These are phyloP conservation scores for Nebria salina DNA, from an alignment of 2,888 invertebrate species.

Conservation along the genomic window DNA sequence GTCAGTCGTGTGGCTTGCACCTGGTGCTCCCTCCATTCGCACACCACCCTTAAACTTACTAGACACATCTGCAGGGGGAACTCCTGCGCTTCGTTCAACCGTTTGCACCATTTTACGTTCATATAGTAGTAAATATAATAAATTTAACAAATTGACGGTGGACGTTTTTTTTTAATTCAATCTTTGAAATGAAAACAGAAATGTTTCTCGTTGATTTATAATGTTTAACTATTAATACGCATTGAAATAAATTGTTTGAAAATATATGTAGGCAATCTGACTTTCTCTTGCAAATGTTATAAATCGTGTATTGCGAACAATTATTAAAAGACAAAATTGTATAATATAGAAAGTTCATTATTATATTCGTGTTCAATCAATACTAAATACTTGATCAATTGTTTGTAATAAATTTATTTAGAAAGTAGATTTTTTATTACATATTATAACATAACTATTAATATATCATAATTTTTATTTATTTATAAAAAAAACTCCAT, in stretches of 20 bases:
- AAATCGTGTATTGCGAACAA: neutral
- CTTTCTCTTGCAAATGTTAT: neutral
- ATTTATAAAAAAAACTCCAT: no score
- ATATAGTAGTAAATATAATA: neutral
- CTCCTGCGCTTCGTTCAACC: slow-evolving; percentile 20
- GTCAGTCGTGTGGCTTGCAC: slow-evolving; percentile 46
- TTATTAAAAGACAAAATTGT: neutral
- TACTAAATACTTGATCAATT: neutral
- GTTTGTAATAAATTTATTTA: neutral
- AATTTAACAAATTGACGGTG: neutral
- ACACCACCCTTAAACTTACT: slow-evolving; percentile 18
- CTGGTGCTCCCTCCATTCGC: slow-evolving; percentile 27
- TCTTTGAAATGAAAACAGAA: neutral
- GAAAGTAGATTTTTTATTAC: neutral
- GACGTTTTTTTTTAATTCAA: neutral
- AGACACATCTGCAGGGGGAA: slow-evolving; percentile 33
- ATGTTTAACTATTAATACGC: neutral
- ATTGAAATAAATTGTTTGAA: neutral
- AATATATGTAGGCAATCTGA: neutral
- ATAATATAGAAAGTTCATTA: neutral
- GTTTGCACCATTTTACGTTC: neutral
- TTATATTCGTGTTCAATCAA: neutral
- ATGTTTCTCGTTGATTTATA: neutral
- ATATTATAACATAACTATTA: neutral
- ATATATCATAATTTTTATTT: no score